Conservation (phyloP, 1,140 invertebrate species). For the Pseudoatta argentina region DNA sequence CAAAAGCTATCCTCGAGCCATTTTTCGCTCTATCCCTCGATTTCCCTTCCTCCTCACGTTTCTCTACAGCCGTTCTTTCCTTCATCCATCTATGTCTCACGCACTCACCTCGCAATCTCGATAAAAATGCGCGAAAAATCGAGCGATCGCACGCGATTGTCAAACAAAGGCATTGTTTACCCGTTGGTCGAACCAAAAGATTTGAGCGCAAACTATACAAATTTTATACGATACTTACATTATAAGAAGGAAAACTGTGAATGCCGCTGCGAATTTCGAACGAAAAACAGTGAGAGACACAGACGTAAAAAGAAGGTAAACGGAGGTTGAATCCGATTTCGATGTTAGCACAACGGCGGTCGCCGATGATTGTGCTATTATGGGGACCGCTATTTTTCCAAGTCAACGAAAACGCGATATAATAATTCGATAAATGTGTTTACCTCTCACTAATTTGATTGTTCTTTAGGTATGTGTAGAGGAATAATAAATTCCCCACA, state of each 20-base stretch:
- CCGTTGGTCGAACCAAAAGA: neutral
- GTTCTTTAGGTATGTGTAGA: no score
- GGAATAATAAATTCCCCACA: no score
- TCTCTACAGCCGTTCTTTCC: constrained; percentile 22
- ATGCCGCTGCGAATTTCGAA: neutral
- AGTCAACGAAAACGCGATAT: neutral
- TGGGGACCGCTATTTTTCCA: neutral
- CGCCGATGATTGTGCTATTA: neutral
- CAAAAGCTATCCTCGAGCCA: constrained; percentile 57
- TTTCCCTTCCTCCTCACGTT: constrained; percentile 11
- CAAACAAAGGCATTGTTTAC: constrained; percentile 9
- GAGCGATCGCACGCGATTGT: constrained; percentile 43
- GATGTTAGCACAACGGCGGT: constrained; percentile 3
- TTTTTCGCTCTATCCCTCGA: constrained; percentile 47
- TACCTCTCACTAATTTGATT: no score
- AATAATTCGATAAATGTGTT: neutral
- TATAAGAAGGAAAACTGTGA: constrained; percentile 13
- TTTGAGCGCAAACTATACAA: neutral
- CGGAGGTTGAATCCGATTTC: constrained; percentile 39
- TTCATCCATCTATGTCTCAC: constrained; percentile 56
- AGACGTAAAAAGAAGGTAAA: constrained; percentile 39
- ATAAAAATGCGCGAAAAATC: constrained; percentile 56
- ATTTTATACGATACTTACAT: neutral
- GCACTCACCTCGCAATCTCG: constrained; percentile 21
- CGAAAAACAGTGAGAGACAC: constrained; percentile 18